Conservation (phyloP, 2,113 vertebrate genomes). For the Tragulus kanchil region DNA sequence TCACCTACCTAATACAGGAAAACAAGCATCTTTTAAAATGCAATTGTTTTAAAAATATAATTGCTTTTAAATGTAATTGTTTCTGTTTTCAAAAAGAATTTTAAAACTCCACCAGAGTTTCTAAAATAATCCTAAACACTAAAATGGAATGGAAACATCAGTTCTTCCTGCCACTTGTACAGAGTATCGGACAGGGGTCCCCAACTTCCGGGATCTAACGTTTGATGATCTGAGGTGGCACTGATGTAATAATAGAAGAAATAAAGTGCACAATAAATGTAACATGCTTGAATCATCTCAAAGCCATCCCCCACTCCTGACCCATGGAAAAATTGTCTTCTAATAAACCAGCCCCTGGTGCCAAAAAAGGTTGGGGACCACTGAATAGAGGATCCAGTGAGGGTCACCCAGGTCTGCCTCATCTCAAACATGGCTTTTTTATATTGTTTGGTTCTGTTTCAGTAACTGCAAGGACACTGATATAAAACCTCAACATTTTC, state of each 20-base stretch:
- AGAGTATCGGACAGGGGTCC: background rate
- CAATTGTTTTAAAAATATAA: too few relatives aligned
- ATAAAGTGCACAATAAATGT: background rate
- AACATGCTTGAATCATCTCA: background rate
- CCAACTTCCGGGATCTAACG: background rate
- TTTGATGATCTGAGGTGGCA: background rate
- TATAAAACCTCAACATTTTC: background rate
- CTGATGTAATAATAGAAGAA: background rate
- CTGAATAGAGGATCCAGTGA: background rate
- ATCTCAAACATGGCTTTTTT: background rate
- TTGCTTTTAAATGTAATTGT: too few relatives aligned
- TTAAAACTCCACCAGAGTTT: background rate
- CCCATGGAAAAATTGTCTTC: background rate
- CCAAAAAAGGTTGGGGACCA: background rate
- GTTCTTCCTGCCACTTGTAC: rapidly evolving
- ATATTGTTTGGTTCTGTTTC: background rate
- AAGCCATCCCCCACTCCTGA: background rate
- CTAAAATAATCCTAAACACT: background rate
- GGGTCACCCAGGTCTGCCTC: background rate
- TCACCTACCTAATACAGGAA: slow-evolving; percentile 7
- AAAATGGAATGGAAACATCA: background rate
- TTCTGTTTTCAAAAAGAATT: too few relatives aligned
- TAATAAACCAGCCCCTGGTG: background rate
- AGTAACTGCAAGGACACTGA: background rate
- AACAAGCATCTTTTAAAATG: slow-evolving; percentile 24